Evolutionary conservation across 2,888 invertebrate species (phyloP).

Genomic region (Nezara viridula): DNA sequence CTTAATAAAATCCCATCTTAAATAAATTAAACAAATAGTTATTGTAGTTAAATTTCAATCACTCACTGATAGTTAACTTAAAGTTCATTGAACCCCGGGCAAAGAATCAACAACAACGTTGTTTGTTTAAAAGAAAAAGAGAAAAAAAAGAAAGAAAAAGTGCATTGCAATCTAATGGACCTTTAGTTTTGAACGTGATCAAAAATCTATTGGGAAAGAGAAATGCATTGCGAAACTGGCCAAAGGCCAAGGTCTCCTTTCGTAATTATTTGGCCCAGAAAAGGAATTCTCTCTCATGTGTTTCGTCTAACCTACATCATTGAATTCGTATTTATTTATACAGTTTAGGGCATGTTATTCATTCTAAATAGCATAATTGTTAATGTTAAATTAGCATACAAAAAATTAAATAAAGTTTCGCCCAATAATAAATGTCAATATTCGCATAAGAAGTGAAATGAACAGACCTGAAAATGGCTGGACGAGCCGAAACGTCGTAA

Average conservation of each 20-base stretch:
- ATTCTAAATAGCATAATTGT: no score
- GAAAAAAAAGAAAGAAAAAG: neutral
- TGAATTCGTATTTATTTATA: no score
- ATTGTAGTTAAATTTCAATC: neutral
- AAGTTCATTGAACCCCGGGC: neutral
- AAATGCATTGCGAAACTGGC: neutral
- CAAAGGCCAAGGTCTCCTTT: neutral
- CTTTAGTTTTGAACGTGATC: slow-evolving; percentile 32
- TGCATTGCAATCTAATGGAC: neutral
- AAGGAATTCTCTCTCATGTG: neutral
- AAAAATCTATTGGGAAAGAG: slow-evolving; percentile 6
- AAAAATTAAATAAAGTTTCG: no score
- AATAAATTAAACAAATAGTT: neutral
- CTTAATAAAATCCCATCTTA: no score
- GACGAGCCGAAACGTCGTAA: no score
- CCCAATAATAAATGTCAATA: no score
- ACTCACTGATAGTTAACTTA: neutral
- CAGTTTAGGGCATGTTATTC: no score
- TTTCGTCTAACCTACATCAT: neutral
- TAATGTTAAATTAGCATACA: no score
- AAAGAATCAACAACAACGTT: neutral
- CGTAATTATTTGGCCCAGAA: neutral
- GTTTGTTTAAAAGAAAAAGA: neutral
- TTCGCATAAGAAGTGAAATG: no score
- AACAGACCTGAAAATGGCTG: no score